A percentile compares a stretch with the other conserved stretches of the same genome.
Evolutionary conservation across 2,113 vertebrate species (phyloP).

Genomic region (Cairina moschata): DNA sequence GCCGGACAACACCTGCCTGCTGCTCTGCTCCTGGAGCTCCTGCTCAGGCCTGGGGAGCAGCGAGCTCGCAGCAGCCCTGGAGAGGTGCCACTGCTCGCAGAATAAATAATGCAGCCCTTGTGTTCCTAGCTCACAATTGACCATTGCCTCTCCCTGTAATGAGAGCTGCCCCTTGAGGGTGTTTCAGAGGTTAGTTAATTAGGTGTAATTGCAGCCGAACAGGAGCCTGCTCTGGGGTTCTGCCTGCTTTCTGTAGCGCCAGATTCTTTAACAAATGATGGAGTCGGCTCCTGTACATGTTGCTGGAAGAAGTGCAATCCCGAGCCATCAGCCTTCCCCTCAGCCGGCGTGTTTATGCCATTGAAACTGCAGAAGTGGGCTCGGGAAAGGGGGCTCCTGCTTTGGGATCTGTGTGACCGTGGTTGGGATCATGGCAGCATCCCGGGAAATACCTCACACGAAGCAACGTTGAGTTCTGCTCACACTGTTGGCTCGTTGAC

Average conservation of each 20-base stretch:
- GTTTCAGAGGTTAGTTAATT: conserved; percentile 55
- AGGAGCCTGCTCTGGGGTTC: conserved; percentile 11
- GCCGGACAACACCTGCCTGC: background rate
- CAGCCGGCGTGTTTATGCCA: accelerated
- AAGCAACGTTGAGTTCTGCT: background rate
- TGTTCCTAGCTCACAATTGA: background rate
- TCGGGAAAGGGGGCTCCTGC: background rate
- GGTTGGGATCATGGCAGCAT: background rate
- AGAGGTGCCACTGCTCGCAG: background rate
- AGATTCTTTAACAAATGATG: background rate
- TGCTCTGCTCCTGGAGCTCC: background rate
- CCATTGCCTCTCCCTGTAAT: conserved; percentile 17
- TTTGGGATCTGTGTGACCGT: accelerated
- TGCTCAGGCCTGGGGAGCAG: background rate
- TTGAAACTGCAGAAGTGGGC: accelerated
- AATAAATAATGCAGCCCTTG: conserved; percentile 17
- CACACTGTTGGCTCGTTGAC: accelerated
- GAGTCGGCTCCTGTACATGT: accelerated
- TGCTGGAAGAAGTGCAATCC: background rate
- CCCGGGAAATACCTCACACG: accelerated
- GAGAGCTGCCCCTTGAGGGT: conserved; percentile 7
- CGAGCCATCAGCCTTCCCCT: background rate
- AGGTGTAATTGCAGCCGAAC: conserved; percentile 39
- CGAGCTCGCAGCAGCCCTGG: background rate
- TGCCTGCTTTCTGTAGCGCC: background rate